Evolutionary conservation across 2,888 invertebrate species (phyloP), one percentile per base, ranked within the genome.

Genomic region (Agriopis aurantiaria): DNA sequence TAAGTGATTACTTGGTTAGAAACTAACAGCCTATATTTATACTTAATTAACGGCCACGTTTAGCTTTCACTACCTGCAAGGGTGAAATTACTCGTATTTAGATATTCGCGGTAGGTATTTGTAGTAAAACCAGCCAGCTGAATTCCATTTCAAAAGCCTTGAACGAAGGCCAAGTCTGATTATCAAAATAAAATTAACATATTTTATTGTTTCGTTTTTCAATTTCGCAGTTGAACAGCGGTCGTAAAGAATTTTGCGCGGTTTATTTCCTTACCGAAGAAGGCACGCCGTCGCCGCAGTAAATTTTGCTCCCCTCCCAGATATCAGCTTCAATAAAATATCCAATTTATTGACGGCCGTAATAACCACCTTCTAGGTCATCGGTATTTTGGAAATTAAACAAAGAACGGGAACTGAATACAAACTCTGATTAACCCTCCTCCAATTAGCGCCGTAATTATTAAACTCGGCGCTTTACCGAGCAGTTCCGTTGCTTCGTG

Each of bases 191-290:
- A 65, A 68, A 69, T 72, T 69, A 59, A 55, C 72, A 66, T 64
- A 67, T 65, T 75, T 75, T 73, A 68, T 40, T 73, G 69, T 69
- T 73, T 75, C 66, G 61, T 65, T 71, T 73, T 76, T 77, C 68
- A 78, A 79, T 78, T 79, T 75, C 66, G 73, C 69, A 81, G 82
- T 82, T 82, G 77, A 84, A 78, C 75, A 68, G 69, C 65, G 75
- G 80, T 78, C 82, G 79, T 88, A 86, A 88, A 86, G 83, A 85
- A 83, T 84, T 84, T 82, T 75, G 75, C 76, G 76, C 74, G 78
- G 79, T 82, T 85, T 84, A 85, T 84, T 85, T 82, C 81, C 82
- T 80, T 80, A 79, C 80, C 75, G 71, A 80, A 74, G 77, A 78
- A 77, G 77, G 78, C 78, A 78, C 75, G 82, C 73, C 79, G 77